These are phyloP conservation scores for Rambutsinella grinnellia DNA, from an alignment of 2,888 invertebrate genomes.

Conservation along the genomic window DNA sequence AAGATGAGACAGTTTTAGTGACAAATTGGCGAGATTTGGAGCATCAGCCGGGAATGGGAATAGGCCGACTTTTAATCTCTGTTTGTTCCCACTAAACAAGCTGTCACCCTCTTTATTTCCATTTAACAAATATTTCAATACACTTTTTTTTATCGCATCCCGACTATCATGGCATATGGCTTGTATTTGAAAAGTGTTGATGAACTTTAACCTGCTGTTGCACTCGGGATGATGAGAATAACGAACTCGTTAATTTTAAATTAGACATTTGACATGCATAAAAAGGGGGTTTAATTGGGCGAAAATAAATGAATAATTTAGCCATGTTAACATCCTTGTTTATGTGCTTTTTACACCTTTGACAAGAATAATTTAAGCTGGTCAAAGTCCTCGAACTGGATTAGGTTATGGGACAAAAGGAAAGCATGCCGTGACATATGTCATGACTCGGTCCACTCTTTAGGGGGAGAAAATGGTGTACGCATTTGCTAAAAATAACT, in stretches of 20 bases:
- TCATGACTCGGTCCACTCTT: background rate
- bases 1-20: background rate
- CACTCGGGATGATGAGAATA: background rate
- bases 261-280: no score
- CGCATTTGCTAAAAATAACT: no score
- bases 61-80: background rate
- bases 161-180: background rate
- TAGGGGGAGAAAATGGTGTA: background rate
- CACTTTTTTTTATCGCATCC: no score
- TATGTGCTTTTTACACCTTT: background rate
- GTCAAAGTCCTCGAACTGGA: slow-evolving; percentile 17
- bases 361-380: background rate
- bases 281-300: no score
- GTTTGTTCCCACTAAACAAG: background rate
- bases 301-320: no score
- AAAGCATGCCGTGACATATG: slow-evolving; percentile 7
- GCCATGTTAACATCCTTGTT: background rate
- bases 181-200: background rate
- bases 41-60: slow-evolving; percentile 2
- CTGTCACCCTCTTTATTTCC: background rate
- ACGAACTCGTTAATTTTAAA: background rate
- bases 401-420: slow-evolving; percentile 8
- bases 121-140: no score
- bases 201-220: slow-evolving; percentile 19
- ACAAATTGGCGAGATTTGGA: background rate